Base-by-base conservation (phyloP, 2,113 vertebrate genomes). In the Asarcornis scutulata region DNA sequence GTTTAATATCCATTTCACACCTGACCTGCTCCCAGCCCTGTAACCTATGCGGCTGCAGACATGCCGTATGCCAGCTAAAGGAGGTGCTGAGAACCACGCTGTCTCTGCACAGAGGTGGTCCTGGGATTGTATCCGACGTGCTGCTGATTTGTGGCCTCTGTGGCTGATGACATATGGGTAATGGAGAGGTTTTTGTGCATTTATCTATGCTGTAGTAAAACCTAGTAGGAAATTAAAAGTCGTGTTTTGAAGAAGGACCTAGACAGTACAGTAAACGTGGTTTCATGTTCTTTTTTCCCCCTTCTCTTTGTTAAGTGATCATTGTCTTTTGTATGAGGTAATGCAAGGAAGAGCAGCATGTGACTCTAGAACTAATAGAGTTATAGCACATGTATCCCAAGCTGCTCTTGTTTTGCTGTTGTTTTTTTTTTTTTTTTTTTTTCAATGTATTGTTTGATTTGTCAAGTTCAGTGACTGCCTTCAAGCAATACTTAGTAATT, bases 61-160 rank as follows among this genome's bases (percentile, higher is more conserved):
- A 13, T 17, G 4, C 26, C 7, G 7, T 8, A 20, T 0, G 0
- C 42, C 38, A 85, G 21, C 32, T 15, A 22, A 86, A 56, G n/a
- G 2, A 16, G 14, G 6, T 6, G 7, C 66, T 80, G 50, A 44
- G 36, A 78, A 32, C 27, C n/a, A 63, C 25, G 50, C 29, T 71
- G 32, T 22, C 15, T 59, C 71, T 67, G 44, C 67, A 34, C n/a
- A 29, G 53, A 53, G 44, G 60, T 26, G 55, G 2, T 5, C 34
- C 60, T 56, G 55, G 32, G 68, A 18, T 18, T 25, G 5, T 1
- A 0, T 48, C 63, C 69, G 20, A 59, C 11, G 2, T 7, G 7
- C 0, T 7, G 34, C 13, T 62, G 5, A 17, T 59, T 71, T 36
- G 21, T 62, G 58, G 46, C 25, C 17, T 63, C 1, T 16, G 9